phyloP scores from a whole-genome alignment of 1,140 invertebrate genomes.

The Phymorhynchus buccinoides region DNA sequence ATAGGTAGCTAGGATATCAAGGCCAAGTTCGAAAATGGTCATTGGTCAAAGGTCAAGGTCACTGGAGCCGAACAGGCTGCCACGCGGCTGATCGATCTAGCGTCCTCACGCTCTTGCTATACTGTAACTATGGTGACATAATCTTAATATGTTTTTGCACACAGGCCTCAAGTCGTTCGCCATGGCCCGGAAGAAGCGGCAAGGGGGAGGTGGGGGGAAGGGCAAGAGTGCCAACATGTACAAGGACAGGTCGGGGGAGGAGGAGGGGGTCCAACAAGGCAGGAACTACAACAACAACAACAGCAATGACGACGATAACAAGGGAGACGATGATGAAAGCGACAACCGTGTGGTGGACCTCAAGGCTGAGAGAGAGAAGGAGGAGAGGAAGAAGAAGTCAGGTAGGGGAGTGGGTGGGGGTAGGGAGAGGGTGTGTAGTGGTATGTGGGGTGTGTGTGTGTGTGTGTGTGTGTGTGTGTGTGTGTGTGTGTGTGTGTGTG shows the following conservation, averaged over 20 bases:
- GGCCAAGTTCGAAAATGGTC: no score
- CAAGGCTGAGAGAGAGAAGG: neutral
- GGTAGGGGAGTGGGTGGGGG: neutral
- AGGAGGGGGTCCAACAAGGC: neutral
- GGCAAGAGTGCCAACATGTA: neutral
- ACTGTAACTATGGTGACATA: no score
- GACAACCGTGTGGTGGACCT: neutral
- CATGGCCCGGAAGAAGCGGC: neutral
- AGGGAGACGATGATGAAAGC: neutral
- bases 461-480: slow-evolving; percentile 2
- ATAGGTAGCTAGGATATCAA: no score
- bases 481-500: slow-evolving; percentile 16
- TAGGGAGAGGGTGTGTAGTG: no score
- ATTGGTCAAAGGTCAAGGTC: no score
- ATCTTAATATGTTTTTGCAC: no score
- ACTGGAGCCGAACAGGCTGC: no score
- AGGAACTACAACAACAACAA: neutral
- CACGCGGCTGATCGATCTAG: no score
- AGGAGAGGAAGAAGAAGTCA: neutral
- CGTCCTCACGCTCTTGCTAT: no score
- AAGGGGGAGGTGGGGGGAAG: neutral
- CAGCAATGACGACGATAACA: neutral
- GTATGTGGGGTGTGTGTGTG: no score
- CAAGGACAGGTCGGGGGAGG: neutral
- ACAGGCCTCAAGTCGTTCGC: neutral